Evolutionary conservation across 2,888 invertebrate species (phyloP).

Genomic region (Athalia cordata): DNA sequence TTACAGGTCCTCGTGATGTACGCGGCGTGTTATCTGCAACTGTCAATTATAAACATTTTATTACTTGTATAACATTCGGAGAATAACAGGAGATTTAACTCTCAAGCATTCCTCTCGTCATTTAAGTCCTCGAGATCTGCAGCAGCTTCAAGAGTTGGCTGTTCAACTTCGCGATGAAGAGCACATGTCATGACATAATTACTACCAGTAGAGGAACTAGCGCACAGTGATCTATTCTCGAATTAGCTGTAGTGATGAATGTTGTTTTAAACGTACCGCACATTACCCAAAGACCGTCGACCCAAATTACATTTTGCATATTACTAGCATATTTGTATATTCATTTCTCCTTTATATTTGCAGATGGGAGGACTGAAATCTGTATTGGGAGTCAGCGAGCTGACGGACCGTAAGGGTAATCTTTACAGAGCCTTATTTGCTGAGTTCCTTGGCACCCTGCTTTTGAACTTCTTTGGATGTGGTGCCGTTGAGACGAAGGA

Average conservation of each 20-base stretch:
- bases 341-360: background rate
- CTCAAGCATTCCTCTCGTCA: background rate
- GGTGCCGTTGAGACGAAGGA: slow-evolving; percentile 79
- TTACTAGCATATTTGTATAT: background rate
- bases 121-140: background rate
- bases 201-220: too few species aligned
- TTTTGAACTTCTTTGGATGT: slow-evolving; percentile 93
- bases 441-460: slow-evolving; percentile 90
- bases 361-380: slow-evolving; percentile 79
- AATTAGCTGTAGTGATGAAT: too few species aligned
- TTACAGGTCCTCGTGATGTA: too few species aligned
- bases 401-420: slow-evolving; percentile 80
- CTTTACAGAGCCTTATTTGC: slow-evolving; percentile 89
- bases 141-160: background rate
- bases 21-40: too few species aligned
- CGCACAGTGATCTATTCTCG: too few species aligned
- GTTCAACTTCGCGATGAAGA: background rate
- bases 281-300: background rate
- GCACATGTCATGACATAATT: background rate
- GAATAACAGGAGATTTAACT: background rate
- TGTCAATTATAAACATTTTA: too few species aligned
- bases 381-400: slow-evolving; percentile 82
- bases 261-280: too few species aligned
- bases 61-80: background rate
- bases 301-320: background rate